phyloP scores from a whole-genome alignment of 1,140 invertebrate species.

The Cepaea nemoralis region DNA sequence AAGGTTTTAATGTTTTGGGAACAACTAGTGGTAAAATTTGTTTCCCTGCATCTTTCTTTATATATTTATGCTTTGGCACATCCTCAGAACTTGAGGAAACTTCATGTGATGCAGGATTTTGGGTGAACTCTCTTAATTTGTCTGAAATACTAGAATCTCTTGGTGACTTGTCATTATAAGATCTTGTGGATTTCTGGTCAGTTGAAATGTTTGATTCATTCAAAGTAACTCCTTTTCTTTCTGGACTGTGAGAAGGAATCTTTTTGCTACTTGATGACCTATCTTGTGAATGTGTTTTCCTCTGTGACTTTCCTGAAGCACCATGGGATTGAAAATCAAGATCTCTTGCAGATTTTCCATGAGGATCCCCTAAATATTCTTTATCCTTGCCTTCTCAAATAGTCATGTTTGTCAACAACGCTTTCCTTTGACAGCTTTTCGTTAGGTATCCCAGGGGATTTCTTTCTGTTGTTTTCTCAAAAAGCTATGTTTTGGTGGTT shows the following conservation, averaged over 20 bases:
- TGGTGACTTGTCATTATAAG: not conserved
- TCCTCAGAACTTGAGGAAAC: conserved; percentile 11
- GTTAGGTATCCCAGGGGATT: not conserved
- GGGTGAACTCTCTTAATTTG: not conserved
- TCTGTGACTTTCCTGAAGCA: not conserved
- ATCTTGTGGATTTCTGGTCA: not conserved
- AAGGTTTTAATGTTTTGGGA: not conserved
- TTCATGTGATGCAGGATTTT: conserved; percentile 14
- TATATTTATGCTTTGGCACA: conserved; percentile 33
- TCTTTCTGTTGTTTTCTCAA: not conserved
- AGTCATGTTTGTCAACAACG: not conserved
- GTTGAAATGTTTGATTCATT: not conserved
- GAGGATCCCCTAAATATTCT: conserved; percentile 1
- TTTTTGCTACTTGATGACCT: not conserved
- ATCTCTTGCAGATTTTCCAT: conserved; percentile 7
- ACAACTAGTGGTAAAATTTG: not conserved
- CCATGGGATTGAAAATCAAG: not conserved
- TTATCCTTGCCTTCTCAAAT: conserved; percentile 5
- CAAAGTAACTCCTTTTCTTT: not conserved
- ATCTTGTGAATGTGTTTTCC: not conserved
- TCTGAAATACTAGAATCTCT: not conserved
- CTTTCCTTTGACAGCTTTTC: not conserved
- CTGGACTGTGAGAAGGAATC: not conserved
- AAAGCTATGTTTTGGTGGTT: not conserved
- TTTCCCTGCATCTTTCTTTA: conserved; percentile 24